Percentiles rank a stretch among this genome's conserved stretches.
Evolutionary conservation across 2,888 invertebrate genomes (phyloP).

Genomic region (Lomographa bimaculata): DNA sequence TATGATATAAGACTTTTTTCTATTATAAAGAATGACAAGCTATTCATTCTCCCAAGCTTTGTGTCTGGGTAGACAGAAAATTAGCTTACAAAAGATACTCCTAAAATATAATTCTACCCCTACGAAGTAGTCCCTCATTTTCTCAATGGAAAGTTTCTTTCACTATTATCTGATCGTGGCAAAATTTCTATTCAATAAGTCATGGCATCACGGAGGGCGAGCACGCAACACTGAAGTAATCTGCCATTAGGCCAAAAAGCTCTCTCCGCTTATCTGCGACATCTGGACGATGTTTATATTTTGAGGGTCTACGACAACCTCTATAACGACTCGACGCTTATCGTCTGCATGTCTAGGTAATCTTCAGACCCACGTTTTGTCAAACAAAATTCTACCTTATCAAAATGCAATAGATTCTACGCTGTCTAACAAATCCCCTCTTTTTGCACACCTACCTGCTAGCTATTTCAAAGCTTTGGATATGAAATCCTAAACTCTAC

Average conservation of each 20-base stretch:
- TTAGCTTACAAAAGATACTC: constrained; percentile 20
- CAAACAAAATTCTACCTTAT: constrained; percentile 51
- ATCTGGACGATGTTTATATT: constrained; percentile 82
- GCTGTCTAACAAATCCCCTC: constrained; percentile 30
- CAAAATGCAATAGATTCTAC: constrained; percentile 47
- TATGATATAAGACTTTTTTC: not conserved
- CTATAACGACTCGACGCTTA: constrained; percentile 77
- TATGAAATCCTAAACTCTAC: constrained; percentile 48
- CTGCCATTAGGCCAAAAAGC: constrained; percentile 79
- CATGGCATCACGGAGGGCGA: constrained; percentile 47
- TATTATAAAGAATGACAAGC: constrained; percentile 1
- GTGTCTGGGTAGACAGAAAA: constrained; percentile 12
- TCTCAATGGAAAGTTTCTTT: constrained; percentile 32
- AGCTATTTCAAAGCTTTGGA: constrained; percentile 38
- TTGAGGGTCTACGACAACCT: constrained; percentile 78
- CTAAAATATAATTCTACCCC: constrained; percentile 18
- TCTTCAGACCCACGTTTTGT: constrained; percentile 46
- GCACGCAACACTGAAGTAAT: constrained; percentile 68
- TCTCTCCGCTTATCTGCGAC: constrained; percentile 75
- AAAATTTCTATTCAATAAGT: constrained; percentile 63
- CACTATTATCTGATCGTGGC: constrained; percentile 48
- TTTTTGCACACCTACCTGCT: constrained; percentile 47
- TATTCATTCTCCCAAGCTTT: constrained; percentile 20
- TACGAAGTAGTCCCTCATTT: constrained; percentile 24
- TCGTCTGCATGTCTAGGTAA: constrained; percentile 76